These are phyloP conservation scores for Tauraco erythrolophus DNA, from an alignment of 2,113 vertebrate genomes.

Conservation along the genomic window DNA sequence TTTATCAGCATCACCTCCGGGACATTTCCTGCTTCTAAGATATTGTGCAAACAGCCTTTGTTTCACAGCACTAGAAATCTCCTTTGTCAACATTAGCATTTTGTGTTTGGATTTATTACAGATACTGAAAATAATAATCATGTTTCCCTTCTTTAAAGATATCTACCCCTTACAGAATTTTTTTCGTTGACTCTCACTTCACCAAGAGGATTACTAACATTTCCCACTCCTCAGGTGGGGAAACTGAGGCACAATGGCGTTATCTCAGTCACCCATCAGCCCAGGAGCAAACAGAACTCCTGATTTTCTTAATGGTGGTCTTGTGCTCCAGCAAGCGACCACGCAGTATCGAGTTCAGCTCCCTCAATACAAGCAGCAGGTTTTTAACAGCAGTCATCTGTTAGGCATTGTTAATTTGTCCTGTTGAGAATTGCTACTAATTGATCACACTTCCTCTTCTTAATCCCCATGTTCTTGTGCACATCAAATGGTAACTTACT, in stretches of 20 bases:
- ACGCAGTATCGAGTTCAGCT: fast-evolving
- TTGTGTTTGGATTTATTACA: background rate
- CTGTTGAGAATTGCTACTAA: background rate
- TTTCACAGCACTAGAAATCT: constrained; percentile 1
- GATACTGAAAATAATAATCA: background rate
- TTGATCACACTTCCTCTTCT: background rate
- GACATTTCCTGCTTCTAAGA: background rate
- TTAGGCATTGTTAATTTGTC: background rate
- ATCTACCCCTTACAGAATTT: background rate
- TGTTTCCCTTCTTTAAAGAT: background rate
- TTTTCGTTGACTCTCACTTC: background rate
- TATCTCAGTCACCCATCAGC: background rate
- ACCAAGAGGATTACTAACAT: background rate
- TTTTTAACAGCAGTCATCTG: background rate
- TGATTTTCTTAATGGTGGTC: background rate
- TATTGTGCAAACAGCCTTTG: background rate
- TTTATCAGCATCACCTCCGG: background rate
- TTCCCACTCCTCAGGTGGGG: background rate
- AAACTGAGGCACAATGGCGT: background rate
- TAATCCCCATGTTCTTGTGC: background rate
- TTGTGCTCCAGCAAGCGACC: background rate
- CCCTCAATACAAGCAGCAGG: background rate
- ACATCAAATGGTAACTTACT: background rate
- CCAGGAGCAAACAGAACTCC: background rate
- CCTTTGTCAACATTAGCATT: constrained; percentile 28